Percentiles rank a stretch among this genome's conserved stretches.
These are phyloP conservation scores for Hybos culiciformis DNA, from an alignment of 2,888 invertebrate species.

Conservation along the genomic window DNA sequence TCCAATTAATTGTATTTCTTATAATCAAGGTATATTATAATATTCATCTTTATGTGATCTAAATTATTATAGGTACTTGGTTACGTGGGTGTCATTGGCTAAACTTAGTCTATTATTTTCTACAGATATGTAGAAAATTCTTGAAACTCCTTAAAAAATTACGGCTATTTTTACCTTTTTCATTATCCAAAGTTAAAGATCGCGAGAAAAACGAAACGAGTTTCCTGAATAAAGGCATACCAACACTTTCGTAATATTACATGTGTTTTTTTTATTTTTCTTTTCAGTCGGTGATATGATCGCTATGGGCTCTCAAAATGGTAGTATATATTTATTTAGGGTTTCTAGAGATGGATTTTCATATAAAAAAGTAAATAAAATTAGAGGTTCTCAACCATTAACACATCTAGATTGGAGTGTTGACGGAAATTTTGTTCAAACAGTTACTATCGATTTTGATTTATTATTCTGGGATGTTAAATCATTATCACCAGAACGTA, in stretches of 20 bases:
- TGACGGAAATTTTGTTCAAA: slow-evolving; percentile 75
- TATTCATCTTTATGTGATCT: neutral
- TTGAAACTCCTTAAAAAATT: neutral
- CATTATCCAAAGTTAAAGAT: neutral
- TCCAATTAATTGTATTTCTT: slow-evolving; percentile 72
- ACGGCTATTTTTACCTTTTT: neutral
- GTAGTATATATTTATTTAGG: slow-evolving; percentile 62
- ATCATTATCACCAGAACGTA: slow-evolving; percentile 71
- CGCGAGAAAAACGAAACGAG: neutral
- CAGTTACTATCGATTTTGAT: slow-evolving; percentile 81
- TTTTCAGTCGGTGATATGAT: slow-evolving; percentile 66
- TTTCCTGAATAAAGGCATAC: neutral
- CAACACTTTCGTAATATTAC: neutral
- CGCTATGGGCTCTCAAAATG: slow-evolving; percentile 84
- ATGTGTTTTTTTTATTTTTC: neutral
- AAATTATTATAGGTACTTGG: neutral
- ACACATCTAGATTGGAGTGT: slow-evolving; percentile 85
- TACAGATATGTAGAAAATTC: too few relatives aligned
- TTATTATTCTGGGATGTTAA: slow-evolving; percentile 85
- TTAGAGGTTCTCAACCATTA: slow-evolving; percentile 70
- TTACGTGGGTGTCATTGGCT: too few relatives aligned
- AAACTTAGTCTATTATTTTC: too few relatives aligned
- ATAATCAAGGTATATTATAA: slow-evolving; percentile 61
- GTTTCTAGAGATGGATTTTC: slow-evolving; percentile 81
- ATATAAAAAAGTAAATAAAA: slow-evolving; percentile 80